These are phyloP conservation scores for Mimumesa dahlbomi DNA, from an alignment of 2,888 invertebrate species.

Conservation along the genomic window DNA sequence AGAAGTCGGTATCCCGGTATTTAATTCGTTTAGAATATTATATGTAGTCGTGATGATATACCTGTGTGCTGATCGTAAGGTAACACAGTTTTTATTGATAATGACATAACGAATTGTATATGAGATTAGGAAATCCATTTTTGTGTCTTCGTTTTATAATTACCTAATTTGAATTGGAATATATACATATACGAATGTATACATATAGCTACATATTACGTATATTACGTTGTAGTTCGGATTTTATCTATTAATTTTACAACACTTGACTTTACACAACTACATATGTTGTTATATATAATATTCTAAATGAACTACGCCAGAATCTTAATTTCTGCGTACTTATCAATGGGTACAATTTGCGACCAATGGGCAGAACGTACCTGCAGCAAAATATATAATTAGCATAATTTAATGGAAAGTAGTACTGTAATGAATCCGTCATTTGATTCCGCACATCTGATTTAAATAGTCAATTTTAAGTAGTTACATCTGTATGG, in stretches of 20 bases:
- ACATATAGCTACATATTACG: too few relatives aligned
- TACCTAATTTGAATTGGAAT: too few relatives aligned
- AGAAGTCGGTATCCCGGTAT: too few relatives aligned
- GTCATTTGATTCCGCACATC: background rate
- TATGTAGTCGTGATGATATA: background rate
- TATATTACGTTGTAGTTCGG: background rate
- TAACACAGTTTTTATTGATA: too few relatives aligned
- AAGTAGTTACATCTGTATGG: background rate
- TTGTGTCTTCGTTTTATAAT: background rate
- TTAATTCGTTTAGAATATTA: conserved; percentile 7
- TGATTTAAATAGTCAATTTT: background rate
- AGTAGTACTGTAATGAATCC: background rate
- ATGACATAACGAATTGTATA: too few relatives aligned
- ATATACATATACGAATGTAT: too few relatives aligned
- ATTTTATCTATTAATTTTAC: conserved; percentile 10
- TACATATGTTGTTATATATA: background rate
- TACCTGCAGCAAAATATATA: background rate
- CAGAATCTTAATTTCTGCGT: conserved; percentile 2
- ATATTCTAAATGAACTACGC: background rate
- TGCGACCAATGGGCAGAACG: background rate
- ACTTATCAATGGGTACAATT: background rate
- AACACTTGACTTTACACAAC: background rate
- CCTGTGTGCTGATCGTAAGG: background rate
- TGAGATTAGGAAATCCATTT: background rate
- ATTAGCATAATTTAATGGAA: background rate